Evolutionary conservation across 2,797 vertebrate genomes (phyloP).

Genomic region (Linurgus olivaceus): DNA sequence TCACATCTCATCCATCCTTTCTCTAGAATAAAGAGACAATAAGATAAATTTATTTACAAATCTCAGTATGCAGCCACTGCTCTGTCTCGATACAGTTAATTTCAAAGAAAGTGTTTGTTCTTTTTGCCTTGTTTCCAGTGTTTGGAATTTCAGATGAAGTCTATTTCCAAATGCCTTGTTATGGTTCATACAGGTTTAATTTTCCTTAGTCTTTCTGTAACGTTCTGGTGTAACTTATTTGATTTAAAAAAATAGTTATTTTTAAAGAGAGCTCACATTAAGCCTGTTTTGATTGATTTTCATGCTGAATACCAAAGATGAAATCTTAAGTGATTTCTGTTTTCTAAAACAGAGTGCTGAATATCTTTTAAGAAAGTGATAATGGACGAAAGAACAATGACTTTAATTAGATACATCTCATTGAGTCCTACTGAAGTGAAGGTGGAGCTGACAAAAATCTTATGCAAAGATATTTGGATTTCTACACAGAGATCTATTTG

Average conservation of each 20-base stretch:
- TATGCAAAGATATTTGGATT: background rate
- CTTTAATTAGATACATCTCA: background rate
- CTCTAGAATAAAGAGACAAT: background rate
- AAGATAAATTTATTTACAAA: background rate
- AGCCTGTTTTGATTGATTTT: background rate
- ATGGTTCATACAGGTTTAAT: background rate
- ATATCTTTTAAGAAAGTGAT: background rate
- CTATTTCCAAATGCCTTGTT: background rate
- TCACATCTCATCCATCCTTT: background rate
- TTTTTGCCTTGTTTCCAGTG: background rate
- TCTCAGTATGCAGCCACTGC: background rate
- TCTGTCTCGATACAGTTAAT: background rate
- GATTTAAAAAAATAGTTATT: background rate
- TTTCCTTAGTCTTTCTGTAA: background rate
- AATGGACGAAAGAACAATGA: background rate
- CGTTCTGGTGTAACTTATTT: background rate
- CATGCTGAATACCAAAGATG: background rate
- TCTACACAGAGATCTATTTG: background rate
- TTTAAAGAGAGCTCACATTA: background rate
- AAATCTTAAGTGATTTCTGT: background rate
- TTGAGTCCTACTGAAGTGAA: background rate
- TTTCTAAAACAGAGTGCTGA: background rate
- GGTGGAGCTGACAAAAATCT: background rate
- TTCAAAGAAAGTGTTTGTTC: background rate
- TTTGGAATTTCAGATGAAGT: background rate